Base-by-base conservation (phyloP, 2,888 invertebrate species). In the Pogonocherus hispidulus region DNA sequence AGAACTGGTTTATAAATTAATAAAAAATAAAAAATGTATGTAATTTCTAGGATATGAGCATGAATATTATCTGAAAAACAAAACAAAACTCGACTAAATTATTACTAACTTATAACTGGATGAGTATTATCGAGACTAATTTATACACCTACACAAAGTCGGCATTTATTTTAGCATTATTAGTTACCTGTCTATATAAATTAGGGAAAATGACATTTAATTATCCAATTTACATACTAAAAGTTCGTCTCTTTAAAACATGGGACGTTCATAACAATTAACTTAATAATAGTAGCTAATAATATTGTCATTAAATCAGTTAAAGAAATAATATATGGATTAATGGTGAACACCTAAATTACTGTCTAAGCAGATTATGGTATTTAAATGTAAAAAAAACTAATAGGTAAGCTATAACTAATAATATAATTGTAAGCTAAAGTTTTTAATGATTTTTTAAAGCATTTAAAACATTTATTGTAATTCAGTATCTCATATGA, bases 191-290 rank as follows among this genome's bases (percentile, higher is more conserved):
- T 67, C 60, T 32, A 59, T 63, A 63, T 64, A 57, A 68, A 72
- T 52, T 59, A 23, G 54, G 63, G 66, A 56, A 70, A 70, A 72
- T 66, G 65, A 64, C 67, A 72, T 67, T 72, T 70, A 72, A 72
- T 72, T 70, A 70, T 51, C 63, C 72, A 27, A 69, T 72, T 72
- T 70, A 65, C 72, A 72, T 70, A 66, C 63, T 63, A 51, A 35
- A 18, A 51, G 62, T 35, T 37, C 22, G 14, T 20, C 22, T 35
- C 22, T 47, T 32, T 46, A 51, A 11, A 47, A 47, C 27, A 2
- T 32, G 46, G 18, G 47, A 69, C 65, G 63, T 69, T 62, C 62
- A 67, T 69, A 47, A 47, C 47, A 47, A 47, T 59, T 47, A 47
- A 16, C 35, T 35, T 35, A 54, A 54, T 54, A 54, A 46, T 6